Evolutionary conservation across 64 coral and sea anemone genomes (phyloP).

Genomic region (Montipora capricornis): DNA sequence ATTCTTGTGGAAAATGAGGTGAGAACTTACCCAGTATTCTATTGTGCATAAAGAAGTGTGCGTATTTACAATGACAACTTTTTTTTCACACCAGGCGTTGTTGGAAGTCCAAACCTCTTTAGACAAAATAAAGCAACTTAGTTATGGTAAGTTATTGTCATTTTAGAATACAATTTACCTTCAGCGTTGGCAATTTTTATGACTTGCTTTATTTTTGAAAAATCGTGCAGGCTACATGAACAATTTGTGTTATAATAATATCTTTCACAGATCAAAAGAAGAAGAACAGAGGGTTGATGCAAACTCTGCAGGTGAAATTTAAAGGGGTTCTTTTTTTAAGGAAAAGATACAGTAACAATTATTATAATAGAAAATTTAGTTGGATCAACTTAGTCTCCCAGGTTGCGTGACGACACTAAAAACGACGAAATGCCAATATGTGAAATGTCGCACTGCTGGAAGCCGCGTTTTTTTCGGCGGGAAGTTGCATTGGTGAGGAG

Average conservation of each 20-base stretch:
- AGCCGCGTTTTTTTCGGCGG: no score
- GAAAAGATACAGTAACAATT: background rate
- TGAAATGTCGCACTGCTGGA: no score
- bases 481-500: no score
- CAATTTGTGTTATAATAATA: no score
- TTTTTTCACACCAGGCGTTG: slow-evolving; percentile 50
- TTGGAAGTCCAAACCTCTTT: slow-evolving; percentile 64
- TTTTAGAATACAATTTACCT: background rate
- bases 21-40: background rate
- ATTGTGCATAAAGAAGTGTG: background rate
- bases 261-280: slow-evolving; percentile 55
- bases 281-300: slow-evolving; percentile 29
- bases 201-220: no score
- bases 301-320: slow-evolving; percentile 6
- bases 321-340: background rate
- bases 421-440: no score
- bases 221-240: no score
- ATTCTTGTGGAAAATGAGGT: slow-evolving; percentile 88
- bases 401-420: no score
- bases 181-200: no score
- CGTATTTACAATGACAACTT: background rate
- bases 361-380: no score
- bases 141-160: slow-evolving; percentile 64
- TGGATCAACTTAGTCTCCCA: no score
- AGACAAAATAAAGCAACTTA: slow-evolving; percentile 77